phyloP scores from a whole-genome alignment of 2,797 vertebrate species.

The Acanthopagrus latus region DNA sequence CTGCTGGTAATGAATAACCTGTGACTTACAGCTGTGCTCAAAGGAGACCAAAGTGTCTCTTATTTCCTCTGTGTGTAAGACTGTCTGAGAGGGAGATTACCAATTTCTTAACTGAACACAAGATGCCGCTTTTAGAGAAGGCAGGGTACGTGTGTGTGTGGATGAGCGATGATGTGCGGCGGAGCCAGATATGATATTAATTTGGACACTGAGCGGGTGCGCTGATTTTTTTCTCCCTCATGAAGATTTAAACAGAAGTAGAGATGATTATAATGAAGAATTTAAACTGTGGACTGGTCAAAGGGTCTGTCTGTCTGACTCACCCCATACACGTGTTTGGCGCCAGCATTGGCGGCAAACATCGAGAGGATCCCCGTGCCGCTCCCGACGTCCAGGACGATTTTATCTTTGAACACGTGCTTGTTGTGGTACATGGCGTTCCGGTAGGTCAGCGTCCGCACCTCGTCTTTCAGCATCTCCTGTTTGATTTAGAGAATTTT shows the following conservation, averaged over 20 bases:
- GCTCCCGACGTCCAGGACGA: constrained; percentile 97
- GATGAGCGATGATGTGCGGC: constrained; percentile 26
- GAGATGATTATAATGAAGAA: not conserved
- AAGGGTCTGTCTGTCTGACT: constrained; percentile 54
- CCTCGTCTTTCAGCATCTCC: constrained; percentile 99
- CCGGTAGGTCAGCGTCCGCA: constrained; percentile 96
- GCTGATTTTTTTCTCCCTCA: not conserved
- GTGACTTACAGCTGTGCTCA: constrained; percentile 31
- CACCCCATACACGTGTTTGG: constrained; percentile 98
- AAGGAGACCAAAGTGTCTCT: constrained; percentile 35
- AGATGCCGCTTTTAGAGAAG: constrained; percentile 26
- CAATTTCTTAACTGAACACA: constrained; percentile 31
- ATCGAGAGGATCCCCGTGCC: constrained; percentile 98
- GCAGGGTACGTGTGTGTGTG: not conserved
- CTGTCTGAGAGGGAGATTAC: constrained; percentile 33
- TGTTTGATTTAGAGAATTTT: constrained; percentile 64
- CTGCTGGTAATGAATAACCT: constrained; percentile 40
- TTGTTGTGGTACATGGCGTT: constrained; percentile 99
- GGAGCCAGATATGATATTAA: constrained; percentile 25
- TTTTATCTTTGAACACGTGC: constrained; percentile 98
- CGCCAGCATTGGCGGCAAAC: constrained; percentile 98
- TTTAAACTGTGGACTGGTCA: not conserved
- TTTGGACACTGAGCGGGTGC: not conserved
- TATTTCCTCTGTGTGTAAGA: constrained; percentile 18
- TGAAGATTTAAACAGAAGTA: constrained; percentile 9